A percentile compares a stretch with the other conserved stretches of the same genome.
These are phyloP conservation scores for Coelopa frigida DNA, from an alignment of 1,140 invertebrate species.

Conservation along the genomic window DNA sequence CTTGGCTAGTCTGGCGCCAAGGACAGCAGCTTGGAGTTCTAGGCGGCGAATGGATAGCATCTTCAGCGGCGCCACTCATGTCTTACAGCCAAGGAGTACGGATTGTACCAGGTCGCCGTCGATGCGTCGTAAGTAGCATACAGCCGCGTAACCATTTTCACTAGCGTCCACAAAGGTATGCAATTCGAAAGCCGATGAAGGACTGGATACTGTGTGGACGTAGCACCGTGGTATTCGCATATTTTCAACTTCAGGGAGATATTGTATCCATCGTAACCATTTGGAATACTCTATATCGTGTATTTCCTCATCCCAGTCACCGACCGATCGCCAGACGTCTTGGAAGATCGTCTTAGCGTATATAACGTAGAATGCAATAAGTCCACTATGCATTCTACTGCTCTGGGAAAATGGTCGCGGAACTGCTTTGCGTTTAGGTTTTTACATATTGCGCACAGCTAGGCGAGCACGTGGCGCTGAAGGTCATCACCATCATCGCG, in stretches of 20 bases:
- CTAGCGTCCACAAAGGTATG: neutral
- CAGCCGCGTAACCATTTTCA: neutral
- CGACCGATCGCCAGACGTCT: neutral
- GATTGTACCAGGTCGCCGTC: neutral
- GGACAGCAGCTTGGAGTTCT: conserved; percentile 19
- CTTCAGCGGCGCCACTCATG: conserved; percentile 23
- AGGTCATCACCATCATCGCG: neutral
- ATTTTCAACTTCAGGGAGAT: neutral
- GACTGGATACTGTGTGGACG: neutral
- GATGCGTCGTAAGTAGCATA: neutral
- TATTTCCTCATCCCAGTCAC: neutral
- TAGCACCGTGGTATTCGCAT: neutral
- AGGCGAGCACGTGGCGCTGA: no score
- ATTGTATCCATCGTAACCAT: neutral
- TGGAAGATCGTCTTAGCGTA: neutral
- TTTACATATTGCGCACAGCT: neutral
- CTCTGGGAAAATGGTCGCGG: neutral
- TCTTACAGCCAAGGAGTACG: conserved; percentile 13
- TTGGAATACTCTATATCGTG: neutral
- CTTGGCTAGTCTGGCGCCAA: conserved; percentile 1
- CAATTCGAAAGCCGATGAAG: neutral
- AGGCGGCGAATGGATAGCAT: conserved; percentile 20
- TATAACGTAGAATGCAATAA: neutral
- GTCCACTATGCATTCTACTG: neutral
- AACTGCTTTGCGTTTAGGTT: neutral